Percentiles rank a stretch among this genome's conserved stretches.
These are phyloP conservation scores for Podarcis lilfordi DNA, from an alignment of 2,797 vertebrate genomes.

Conservation along the genomic window DNA sequence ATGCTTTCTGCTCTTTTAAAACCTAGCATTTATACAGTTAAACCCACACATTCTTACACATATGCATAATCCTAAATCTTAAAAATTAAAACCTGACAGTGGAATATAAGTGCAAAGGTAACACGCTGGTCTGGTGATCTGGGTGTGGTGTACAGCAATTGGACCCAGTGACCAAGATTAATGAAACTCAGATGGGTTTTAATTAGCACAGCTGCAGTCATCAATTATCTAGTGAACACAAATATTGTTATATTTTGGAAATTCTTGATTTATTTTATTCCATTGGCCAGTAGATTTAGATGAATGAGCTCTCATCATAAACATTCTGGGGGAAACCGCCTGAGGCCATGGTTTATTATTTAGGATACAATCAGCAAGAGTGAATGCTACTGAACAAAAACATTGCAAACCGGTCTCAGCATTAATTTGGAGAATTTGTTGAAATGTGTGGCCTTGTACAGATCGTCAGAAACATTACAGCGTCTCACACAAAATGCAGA, in stretches of 20 bases:
- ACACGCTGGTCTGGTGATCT: constrained; percentile 51
- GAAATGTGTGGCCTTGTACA: constrained; percentile 76
- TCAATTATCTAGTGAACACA: constrained; percentile 97
- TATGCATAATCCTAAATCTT: background rate
- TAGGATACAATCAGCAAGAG: constrained; percentile 84
- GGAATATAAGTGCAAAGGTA: constrained; percentile 69
- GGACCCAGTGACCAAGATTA: constrained; percentile 94
- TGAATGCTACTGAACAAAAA: constrained; percentile 75
- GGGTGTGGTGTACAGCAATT: constrained; percentile 89
- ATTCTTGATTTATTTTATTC: constrained; percentile 98
- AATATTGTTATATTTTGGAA: constrained; percentile 99
- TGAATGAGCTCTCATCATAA: constrained; percentile 97
- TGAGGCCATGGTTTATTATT: constrained; percentile 85
- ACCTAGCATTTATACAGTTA: background rate
- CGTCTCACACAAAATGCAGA: constrained; percentile 71
- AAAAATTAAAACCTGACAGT: constrained; percentile 39
- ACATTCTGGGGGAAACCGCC: constrained; percentile 85
- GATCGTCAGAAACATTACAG: constrained; percentile 76
- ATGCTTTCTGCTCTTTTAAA: background rate
- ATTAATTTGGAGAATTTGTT: constrained; percentile 79
- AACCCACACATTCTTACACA: background rate
- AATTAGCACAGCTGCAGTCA: constrained; percentile 96
- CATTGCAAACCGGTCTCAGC: constrained; percentile 73
- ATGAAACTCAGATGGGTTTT: constrained; percentile 95
- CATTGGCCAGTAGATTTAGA: constrained; percentile 92